Base-by-base conservation (phyloP, 1,140 invertebrate species). In the Drosophila saltans region DNA sequence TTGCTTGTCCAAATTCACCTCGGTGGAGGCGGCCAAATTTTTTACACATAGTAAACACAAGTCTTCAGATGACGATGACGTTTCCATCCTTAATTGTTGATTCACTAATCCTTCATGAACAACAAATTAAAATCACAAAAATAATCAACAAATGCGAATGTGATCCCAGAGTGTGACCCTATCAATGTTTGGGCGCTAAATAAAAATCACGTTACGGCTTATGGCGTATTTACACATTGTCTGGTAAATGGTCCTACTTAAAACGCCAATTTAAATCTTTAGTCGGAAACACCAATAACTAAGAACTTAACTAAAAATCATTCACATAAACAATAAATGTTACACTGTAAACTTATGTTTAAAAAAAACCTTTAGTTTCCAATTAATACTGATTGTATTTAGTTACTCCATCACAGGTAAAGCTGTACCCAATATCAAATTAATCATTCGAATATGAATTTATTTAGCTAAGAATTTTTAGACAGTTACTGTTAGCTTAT, bases 1-100 rank as follows among this genome's bases (percentile, higher is more conserved):
- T 0, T 61, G 52, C 7, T 55, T 60, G 6, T 56, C 26, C 16
- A 55, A 39, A 4, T 76, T 60, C 2, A 65, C 39, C 26, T 76
- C 55, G 3, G 59, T 39, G n/a, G 58, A 43, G 3, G 36, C 11
- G 1, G 72, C 66, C 3, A 2, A 10, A 8, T 56, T 56, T 0
- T 41, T 16, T n/a, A 52, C 30, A 28, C 75, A 77, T 55, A 77
- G 26, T 7, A 40, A 58, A n/a, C 75, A 77, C 24, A 33, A 24
- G 10, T 8, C 7, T 3, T 39, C 21, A 24, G 33, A 52, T 52
- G 45, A 26, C 26, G 45, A 48, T 48, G 57, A 39, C 57, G 40
- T 40, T 39, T 59, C 21, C 21, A 52, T 52, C 45, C 45, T 21
- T 24, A 24, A 26, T 52, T 52, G 8, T 26, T 52, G 45, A 26